phyloP scores from a whole-genome alignment of 2,888 invertebrate genomes.

The Sarcophaga rosellei region DNA sequence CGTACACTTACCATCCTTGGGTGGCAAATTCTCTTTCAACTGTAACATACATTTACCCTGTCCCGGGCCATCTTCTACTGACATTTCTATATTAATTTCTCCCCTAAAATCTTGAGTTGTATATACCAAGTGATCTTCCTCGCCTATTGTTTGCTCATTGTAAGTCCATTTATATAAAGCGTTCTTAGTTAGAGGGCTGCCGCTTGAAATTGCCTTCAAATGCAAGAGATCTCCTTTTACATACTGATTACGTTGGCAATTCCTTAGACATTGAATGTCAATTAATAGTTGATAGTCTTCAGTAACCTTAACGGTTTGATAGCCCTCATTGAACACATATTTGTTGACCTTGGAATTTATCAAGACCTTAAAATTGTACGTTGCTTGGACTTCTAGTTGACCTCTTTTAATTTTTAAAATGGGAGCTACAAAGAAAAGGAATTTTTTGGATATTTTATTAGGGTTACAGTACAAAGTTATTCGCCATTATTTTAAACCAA shows the following conservation, averaged over 20 bases:
- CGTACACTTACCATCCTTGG: conserved; percentile 65
- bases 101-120: conserved; percentile 15
- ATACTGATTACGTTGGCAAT: conserved; percentile 68
- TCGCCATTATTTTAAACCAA: too few relatives aligned
- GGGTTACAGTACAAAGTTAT: not conserved
- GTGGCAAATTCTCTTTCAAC: conserved; percentile 67
- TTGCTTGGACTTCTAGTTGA: conserved; percentile 32
- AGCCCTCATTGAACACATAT: conserved; percentile 30
- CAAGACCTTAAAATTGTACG: conserved; percentile 64
- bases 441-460: not conserved
- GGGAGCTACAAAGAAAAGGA: conserved; percentile 18
- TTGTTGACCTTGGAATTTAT: conserved; percentile 69
- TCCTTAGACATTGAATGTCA: conserved; percentile 69
- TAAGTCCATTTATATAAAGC: conserved; percentile 45
- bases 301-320: conserved; percentile 41
- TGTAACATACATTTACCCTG: not conserved
- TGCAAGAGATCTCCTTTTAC: conserved; percentile 64
- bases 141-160: conserved; percentile 22
- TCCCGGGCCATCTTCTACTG: conserved; percentile 20
- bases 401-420: not conserved
- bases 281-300: conserved; percentile 63
- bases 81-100: conserved; percentile 21
- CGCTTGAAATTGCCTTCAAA: conserved; percentile 38
- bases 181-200: not conserved
- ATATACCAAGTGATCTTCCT: conserved; percentile 50